Conservation (phyloP, 2,797 vertebrate genomes). For the Tapera naevia region DNA sequence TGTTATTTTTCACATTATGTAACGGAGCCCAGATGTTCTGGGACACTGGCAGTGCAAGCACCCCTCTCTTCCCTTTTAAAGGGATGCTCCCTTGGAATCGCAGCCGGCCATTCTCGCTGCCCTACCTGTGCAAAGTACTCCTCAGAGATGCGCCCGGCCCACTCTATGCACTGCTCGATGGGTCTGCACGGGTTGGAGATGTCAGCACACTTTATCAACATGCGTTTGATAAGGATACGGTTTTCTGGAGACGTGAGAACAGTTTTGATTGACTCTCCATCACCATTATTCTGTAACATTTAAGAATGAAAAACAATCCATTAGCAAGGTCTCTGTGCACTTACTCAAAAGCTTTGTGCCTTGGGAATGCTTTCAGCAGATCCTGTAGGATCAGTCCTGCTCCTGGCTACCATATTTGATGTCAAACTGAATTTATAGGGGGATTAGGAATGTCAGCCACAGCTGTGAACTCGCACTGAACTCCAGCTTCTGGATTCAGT, state of each 20-base stretch:
- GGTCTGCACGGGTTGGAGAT: constrained; percentile 95
- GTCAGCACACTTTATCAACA: constrained; percentile 97
- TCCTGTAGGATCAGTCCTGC: background rate
- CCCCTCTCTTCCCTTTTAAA: background rate
- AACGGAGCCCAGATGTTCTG: background rate
- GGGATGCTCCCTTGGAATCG: background rate
- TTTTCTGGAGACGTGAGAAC: constrained; percentile 90
- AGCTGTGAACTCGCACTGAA: background rate
- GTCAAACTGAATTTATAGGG: background rate
- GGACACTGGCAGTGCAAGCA: background rate
- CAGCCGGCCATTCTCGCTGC: background rate
- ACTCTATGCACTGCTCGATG: constrained; percentile 90
- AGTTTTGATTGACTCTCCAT: constrained; percentile 83
- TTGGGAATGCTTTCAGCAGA: background rate
- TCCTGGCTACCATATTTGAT: background rate
- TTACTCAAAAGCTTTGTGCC: background rate
- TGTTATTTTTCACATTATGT: background rate
- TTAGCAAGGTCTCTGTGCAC: constrained; percentile 13
- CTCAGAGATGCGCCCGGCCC: constrained; percentile 96
- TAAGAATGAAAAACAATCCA: constrained; percentile 31
- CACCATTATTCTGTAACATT: constrained; percentile 74
- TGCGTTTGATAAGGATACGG: constrained; percentile 92
- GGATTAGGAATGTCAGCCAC: background rate
- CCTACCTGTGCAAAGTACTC: constrained; percentile 97
- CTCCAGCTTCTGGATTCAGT: background rate